Evolutionary conservation across 2,888 invertebrate genomes (phyloP).

Genomic region (Alviniconcha strummeri): DNA sequence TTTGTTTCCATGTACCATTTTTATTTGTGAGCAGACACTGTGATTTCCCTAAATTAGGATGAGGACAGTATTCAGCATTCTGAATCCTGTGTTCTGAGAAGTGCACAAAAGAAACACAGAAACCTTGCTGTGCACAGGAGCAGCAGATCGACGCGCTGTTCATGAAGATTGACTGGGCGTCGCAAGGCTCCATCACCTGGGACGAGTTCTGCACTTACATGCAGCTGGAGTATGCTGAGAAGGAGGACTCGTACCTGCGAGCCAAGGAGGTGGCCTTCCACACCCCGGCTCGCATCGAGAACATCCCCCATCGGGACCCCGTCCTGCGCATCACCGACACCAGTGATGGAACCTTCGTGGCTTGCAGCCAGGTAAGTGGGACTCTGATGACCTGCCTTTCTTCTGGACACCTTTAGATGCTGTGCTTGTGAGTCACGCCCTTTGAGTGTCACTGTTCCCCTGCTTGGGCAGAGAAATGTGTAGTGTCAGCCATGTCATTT

Average conservation of each 20-base stretch:
- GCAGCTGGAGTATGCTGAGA: conserved; percentile 73
- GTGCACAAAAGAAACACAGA: too few relatives aligned
- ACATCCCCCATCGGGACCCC: conserved; percentile 70
- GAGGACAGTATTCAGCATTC: too few relatives aligned
- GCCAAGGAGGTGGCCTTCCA: conserved; percentile 70
- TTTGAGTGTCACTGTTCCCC: too few relatives aligned
- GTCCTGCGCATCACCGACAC: conserved; percentile 70
- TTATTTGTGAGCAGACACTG: too few relatives aligned
- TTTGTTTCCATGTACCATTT: too few relatives aligned
- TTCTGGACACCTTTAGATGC: background rate
- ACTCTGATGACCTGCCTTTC: background rate
- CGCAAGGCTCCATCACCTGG: conserved; percentile 72
- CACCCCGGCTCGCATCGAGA: conserved; percentile 70
- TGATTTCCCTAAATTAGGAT: too few relatives aligned
- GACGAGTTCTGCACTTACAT: conserved; percentile 74
- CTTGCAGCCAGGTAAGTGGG: conserved; percentile 66
- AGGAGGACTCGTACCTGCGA: conserved; percentile 71
- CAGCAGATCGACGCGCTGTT: conserved; percentile 71
- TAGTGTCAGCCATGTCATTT: too few relatives aligned
- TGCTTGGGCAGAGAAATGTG: too few relatives aligned
- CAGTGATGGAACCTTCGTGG: conserved; percentile 70
- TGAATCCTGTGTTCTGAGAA: too few relatives aligned
- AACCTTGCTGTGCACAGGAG: conserved; percentile 51
- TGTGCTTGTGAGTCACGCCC: too few relatives aligned
- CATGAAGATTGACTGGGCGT: conserved; percentile 74